Base-by-base conservation (phyloP, 2,113 vertebrate species). In the Clupea harengus region DNA sequence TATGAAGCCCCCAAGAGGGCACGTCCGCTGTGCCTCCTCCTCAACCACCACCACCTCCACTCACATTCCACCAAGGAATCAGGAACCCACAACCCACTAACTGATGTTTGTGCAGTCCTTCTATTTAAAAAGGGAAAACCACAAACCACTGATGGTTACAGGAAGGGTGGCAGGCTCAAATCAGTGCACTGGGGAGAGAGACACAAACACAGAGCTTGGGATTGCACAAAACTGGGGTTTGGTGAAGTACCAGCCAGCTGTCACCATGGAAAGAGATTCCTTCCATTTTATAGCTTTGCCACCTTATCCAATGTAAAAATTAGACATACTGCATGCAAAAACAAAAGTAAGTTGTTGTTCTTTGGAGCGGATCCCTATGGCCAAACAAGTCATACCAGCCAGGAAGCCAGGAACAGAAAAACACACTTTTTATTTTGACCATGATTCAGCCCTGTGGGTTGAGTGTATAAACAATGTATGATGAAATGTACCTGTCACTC, bases 21-120 rank as follows among this genome's bases (percentile, higher is more conserved):
- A 11, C 20, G 67, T 15, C 67, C 81, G 50, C 83, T 89, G 32
- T 67, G 84, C 45, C 54, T 54, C 45, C 57, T 45, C 67, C 15
- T 0, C 72, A 72, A 78, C 67, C 83, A 75, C 39, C 67, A 60
- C 67, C 54, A 67, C 54, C 4, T 60, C 85, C 84, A 11, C 85
- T 44, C 20, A 15, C 75, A 89, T 89, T 85, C 75, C 81, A 60
- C 18, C 18, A 47, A 45, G 44, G 46, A 78, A 22, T 78, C 67
- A 39, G 25, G 72, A 22, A 22, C 28, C 87, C 86, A 3, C 50
- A 85, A 28, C 83, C 85, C 39, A 45, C 85, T 60, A 64, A 89
- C 54, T 89, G 85, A n/a, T 83, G 86, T 87, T 88, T 86, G 85
- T 83, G 75, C 82, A 78, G 60, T 84, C 82, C 75, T 81, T 80